Conservation (phyloP, 1,140 invertebrate species). For the Whitmania pigra region DNA sequence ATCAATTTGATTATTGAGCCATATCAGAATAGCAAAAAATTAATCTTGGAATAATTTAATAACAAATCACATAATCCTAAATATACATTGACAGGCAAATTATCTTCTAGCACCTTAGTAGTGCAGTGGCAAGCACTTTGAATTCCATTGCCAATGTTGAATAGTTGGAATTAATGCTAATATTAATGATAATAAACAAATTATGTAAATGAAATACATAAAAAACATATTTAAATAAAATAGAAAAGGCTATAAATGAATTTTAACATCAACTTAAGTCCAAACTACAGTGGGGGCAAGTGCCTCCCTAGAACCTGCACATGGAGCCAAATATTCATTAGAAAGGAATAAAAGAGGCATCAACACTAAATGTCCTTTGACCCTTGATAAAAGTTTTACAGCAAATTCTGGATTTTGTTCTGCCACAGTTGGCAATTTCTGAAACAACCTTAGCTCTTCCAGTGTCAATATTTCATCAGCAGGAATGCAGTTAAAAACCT, state of each 20-base stretch:
- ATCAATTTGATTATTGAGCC: no score
- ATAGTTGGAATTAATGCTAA: not conserved
- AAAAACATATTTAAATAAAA: conserved; percentile 2
- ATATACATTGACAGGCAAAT: no score
- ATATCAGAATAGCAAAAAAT: no score
- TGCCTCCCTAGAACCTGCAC: conserved; percentile 61
- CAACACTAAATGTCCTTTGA: conserved; percentile 63
- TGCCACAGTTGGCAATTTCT: conserved; percentile 53
- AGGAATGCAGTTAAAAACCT: conserved; percentile 70
- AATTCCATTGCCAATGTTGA: not conserved
- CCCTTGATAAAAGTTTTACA: conserved; percentile 51
- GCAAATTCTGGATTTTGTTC: conserved; percentile 57
- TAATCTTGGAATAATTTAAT: no score
- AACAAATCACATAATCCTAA: no score
- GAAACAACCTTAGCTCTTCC: conserved; percentile 57
- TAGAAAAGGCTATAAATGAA: not conserved
- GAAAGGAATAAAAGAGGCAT: conserved; percentile 72
- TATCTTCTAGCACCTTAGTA: no score
- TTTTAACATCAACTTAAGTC: conserved; percentile 35
- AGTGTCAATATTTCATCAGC: conserved; percentile 64
- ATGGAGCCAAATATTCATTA: conserved; percentile 60
- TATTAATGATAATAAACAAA: conserved; percentile 20
- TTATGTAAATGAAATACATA: conserved; percentile 21
- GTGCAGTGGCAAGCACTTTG: no score
- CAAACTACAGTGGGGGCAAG: conserved; percentile 44